Base-by-base conservation (phyloP, 2,888 invertebrate genomes). In the Cartodere bifasciata region DNA sequence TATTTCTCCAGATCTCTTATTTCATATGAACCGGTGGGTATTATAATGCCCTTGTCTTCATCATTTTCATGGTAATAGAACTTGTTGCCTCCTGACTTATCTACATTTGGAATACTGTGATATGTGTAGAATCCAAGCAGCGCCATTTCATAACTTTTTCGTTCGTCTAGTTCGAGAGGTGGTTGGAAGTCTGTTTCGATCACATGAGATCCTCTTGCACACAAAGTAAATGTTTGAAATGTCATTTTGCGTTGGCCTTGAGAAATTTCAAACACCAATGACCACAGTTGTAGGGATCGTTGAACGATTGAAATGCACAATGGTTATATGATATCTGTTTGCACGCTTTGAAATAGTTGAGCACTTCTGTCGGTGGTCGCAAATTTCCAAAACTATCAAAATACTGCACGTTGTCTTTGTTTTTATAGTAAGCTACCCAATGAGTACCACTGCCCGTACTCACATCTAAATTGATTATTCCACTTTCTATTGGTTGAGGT, bases 341-440 rank as follows among this genome's bases (percentile, higher is more conserved):
- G 23, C 32, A 20, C 6, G 6, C 11, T 9, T 28, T 29, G n/a
- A 32, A 29, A 23, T 33, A 33, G 2, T 12, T 12, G 9, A 24
- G 17, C 4, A 33, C 14, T 29, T 33, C 33, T 11, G 16, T 7
- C 7, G 27, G 32, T 17, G 37, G 38, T 13, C 22, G 27, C 16
- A 40, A 29, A 26, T 32, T 32, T 20, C 38, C 36, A 36, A 20
- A 36, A 23, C 31, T 32, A 26, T 40, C 38, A 26, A 37, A 40
- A 32, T 39, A 40, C n/a, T 28, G 16, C 6, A 39, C 29, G n/a
- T 7, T 11, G 12, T 36, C 14, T 22, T 29, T 26, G 14, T 29
- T 29, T 29, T 40, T 37, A 2, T 11, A 10, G 27, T 37, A 40
- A 20, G 36, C 31, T 13, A 28, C 28, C 39, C 37, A 42, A 21